Conservation (phyloP, 35 echinoderm and acorn worm species). For the Heliocidaris tuberculata region DNA sequence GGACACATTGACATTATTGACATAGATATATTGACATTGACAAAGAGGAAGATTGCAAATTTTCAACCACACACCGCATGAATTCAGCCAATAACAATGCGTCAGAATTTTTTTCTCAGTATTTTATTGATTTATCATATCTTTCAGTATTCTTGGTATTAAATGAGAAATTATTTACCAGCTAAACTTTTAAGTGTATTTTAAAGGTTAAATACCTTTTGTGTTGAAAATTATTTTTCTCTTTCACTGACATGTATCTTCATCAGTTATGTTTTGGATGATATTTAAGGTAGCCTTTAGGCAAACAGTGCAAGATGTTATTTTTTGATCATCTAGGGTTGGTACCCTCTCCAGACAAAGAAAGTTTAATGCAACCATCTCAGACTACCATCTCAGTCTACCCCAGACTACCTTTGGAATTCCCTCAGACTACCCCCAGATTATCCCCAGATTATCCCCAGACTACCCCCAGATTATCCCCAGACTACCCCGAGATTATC, state of each 20-base stretch:
- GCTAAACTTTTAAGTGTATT: neutral
- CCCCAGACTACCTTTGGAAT: too few species aligned
- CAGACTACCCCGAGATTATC: neutral
- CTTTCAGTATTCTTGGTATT: too few species aligned
- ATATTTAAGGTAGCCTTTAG: neutral
- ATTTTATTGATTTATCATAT: too few species aligned
- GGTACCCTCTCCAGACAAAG: neutral
- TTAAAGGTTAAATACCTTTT: neutral
- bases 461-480: neutral
- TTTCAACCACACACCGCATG: too few species aligned
- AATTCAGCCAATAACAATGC: too few species aligned
- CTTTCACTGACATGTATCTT: neutral
- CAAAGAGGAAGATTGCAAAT: too few species aligned
- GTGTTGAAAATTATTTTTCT: neutral
- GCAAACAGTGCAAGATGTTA: neutral
- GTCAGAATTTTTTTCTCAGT: too few species aligned
- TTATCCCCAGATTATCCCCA: neutral
- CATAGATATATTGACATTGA: too few species aligned
- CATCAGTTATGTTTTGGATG: neutral
- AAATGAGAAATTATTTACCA: too few species aligned
- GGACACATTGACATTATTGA: too few species aligned
- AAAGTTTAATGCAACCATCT: too few species aligned
- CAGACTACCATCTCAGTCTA: too few species aligned
- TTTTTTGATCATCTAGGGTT: neutral
- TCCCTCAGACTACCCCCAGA: neutral